These are phyloP conservation scores for Montipora foliosa DNA, from an alignment of 64 coral and sea anemone genomes.

Conservation along the genomic window DNA sequence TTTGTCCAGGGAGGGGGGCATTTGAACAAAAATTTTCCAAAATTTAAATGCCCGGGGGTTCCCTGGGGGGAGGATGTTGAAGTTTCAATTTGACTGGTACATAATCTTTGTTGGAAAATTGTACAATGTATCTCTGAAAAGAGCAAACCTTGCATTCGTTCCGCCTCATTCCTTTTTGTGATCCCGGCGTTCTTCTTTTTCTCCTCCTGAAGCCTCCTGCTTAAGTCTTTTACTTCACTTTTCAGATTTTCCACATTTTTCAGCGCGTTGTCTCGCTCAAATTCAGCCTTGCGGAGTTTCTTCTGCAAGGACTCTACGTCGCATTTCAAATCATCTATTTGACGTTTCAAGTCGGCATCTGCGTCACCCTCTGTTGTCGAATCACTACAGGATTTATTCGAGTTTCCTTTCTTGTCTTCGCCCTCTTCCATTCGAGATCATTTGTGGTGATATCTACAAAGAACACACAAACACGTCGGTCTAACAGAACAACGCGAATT, in stretches of 20 bases:
- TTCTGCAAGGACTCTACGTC: slow-evolving; percentile 68
- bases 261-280: slow-evolving; percentile 84
- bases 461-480: slow-evolving; percentile 48
- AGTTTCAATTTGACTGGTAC: too few species aligned
- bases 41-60: too few species aligned
- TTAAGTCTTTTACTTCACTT: slow-evolving; percentile 69
- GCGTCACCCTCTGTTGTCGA: not conserved
- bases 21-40: too few species aligned
- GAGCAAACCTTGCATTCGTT: not conserved
- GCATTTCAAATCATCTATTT: slow-evolving; percentile 28
- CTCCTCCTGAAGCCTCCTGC: slow-evolving; percentile 78
- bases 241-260: slow-evolving; percentile 71
- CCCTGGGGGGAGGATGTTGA: too few species aligned
- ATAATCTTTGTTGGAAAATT: too few species aligned
- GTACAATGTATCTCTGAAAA: too few species aligned
- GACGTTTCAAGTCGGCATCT: slow-evolving; percentile 30
- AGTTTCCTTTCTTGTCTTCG: not conserved
- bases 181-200: slow-evolving; percentile 39
- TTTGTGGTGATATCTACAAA: slow-evolving; percentile 37
- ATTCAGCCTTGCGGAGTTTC: slow-evolving; percentile 84
- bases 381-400: not conserved
- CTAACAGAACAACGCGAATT: not conserved
- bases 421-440: slow-evolving; percentile 17
- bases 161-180: slow-evolving; percentile 22
- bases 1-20: too few species aligned